Evolutionary conservation across 2,113 vertebrate genomes (phyloP).

Genomic region (Entomyzon cyanotis): DNA sequence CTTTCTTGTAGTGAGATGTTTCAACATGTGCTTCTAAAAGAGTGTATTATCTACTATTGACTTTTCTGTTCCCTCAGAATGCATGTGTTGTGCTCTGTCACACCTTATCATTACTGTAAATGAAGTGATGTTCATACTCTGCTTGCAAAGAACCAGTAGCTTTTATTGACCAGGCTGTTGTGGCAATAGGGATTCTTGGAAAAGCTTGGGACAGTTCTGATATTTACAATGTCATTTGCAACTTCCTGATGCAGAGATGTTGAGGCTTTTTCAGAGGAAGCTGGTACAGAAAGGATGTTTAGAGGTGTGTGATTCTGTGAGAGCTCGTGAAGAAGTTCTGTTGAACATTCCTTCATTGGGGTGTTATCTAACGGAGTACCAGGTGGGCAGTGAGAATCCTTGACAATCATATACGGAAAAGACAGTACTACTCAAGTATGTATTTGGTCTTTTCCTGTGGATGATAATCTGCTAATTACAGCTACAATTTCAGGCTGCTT

Average conservation of each 20-base stretch:
- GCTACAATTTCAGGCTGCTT: not conserved
- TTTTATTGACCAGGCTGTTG: not conserved
- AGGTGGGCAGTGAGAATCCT: not conserved
- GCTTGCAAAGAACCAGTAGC: not conserved
- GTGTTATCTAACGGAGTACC: not conserved
- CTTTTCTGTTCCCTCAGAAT: not conserved
- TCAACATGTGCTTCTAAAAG: not conserved
- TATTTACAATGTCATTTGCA: not conserved
- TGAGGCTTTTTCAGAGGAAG: not conserved
- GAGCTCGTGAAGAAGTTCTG: not conserved
- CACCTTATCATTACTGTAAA: not conserved
- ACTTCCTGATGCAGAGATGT: not conserved
- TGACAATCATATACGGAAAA: not conserved
- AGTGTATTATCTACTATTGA: not conserved
- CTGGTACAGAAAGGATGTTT: not conserved
- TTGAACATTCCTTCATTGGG: not conserved
- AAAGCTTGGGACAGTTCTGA: not conserved
- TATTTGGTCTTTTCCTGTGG: not conserved
- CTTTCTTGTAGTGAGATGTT: not conserved
- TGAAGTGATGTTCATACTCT: not conserved
- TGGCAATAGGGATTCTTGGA: not conserved
- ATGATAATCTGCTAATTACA: not conserved
- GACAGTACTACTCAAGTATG: not conserved
- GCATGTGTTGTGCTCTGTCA: not conserved
- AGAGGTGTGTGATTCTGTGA: not conserved